Conservation (phyloP, 2,797 vertebrate genomes). For the Micromesistius poutassou region DNA sequence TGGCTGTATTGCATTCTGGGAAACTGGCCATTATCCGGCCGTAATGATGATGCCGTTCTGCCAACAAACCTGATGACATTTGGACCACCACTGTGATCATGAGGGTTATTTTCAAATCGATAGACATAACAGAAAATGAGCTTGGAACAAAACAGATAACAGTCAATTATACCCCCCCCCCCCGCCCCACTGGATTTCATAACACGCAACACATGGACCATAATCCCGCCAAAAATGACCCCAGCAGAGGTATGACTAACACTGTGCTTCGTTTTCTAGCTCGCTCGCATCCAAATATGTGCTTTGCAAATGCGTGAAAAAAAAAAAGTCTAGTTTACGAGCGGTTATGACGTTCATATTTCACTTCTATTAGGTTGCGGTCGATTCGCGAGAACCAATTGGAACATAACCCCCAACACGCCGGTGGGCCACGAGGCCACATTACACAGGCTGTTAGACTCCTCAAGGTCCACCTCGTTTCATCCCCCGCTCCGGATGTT, state of each 20-base stretch:
- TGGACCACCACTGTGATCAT: slow-evolving; percentile 28
- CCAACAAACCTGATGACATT: slow-evolving; percentile 35
- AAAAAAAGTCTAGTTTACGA: slow-evolving; percentile 45
- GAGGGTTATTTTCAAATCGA: slow-evolving; percentile 43
- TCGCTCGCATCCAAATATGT: slow-evolving; percentile 27
- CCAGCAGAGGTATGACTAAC: slow-evolving; percentile 38
- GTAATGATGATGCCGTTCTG: slow-evolving; percentile 29
- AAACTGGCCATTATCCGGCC: slow-evolving; percentile 29
- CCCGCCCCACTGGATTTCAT: slow-evolving; percentile 28
- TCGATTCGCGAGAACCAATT: slow-evolving; percentile 30
- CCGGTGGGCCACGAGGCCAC: slow-evolving; percentile 6
- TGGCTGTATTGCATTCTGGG: slow-evolving; percentile 21
- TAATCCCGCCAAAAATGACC: slow-evolving; percentile 42
- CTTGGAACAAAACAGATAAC: slow-evolving; percentile 21
- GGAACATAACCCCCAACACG: slow-evolving; percentile 33
- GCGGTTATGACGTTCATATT: slow-evolving; percentile 49
- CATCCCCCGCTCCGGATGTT: not conserved
- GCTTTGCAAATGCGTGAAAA: not conserved
- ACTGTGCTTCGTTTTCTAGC: slow-evolving; percentile 11
- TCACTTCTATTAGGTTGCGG: slow-evolving; percentile 38
- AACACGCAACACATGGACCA: slow-evolving; percentile 32
- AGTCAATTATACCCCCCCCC: slow-evolving; percentile 17
- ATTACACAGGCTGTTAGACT: not conserved
- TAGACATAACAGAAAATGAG: slow-evolving; percentile 37
- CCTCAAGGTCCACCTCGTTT: slow-evolving; percentile 17